Base-by-base conservation (phyloP, 2,113 vertebrate species). In the Peromyscus californicus region DNA sequence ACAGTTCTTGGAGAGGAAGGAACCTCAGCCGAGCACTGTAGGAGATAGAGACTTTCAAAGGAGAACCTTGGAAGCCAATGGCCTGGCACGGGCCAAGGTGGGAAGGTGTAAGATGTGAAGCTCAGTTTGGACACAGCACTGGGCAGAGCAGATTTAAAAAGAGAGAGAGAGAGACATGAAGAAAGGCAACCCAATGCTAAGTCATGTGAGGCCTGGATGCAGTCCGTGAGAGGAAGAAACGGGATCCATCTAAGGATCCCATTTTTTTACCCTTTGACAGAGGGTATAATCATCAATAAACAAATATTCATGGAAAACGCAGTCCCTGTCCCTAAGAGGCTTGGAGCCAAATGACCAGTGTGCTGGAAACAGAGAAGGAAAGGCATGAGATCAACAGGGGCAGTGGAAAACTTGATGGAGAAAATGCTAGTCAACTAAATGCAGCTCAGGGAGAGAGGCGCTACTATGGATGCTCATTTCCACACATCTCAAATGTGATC, bases 161-260 rank as follows among this genome's bases (percentile, higher is more conserved):
- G 16, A 59, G 54, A 57, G 54, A 57, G 54, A 65, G 63, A 9
- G 54, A 26, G 24, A 24, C 22, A 26, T 24, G 24, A 54, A 89
- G 33, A 85, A 67, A 48, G 19, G 48, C 3, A 70, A 29, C 57
- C 36, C 1, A 0, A 21, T 45, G 17, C 36, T 87, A 33, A 36
- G 29, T 5, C 45, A 16, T 0, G 6, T 2, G 12, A 45, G 16
- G 36, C 7, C 1, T 61, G 1, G 69, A 45, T 26, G 15, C 7
- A 0, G 22, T 42, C 17, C 19, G 31, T 29, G n/a, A 72, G 31
- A 89, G n/a, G n/a, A 95, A 12, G 36, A 84, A 80, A 29, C 7
- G 11, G 33, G 17, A 31, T 12, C 17, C 51, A 36, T 17, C 16
- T n/a, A 63, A 87, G 67, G 59, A 54, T 36, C 31, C 31, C 17